Base-by-base conservation (phyloP, 2,113 vertebrate species). In the Corythoichthys intestinalis region DNA sequence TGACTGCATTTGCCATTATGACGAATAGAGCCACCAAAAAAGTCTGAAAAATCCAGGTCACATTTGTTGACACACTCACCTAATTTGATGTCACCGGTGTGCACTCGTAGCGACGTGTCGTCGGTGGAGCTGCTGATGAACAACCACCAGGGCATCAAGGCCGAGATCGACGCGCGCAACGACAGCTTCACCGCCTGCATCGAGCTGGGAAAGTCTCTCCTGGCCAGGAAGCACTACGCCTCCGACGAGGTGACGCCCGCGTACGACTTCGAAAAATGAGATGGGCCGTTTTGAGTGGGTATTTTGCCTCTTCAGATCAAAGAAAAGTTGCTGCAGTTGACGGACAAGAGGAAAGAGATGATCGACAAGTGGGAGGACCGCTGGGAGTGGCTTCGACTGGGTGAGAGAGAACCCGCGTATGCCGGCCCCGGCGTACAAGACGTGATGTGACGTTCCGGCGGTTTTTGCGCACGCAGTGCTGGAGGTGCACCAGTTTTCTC, bases 131-230 rank as follows among this genome's bases (percentile, higher is more conserved):
- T 99, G 35, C 89, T 99, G 69, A 99, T 99, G 97, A 99, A 99
- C 92, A 99, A 98, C 87, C 97, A 99, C 79, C 97, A 99, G 88
- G 97, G 97, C 35, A 98, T 99, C 91, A 99, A 99, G 90, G 97
- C 97, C 2, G 97, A 99, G 92, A 99, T 99, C 2, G 97, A 99
- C 61, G 96, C 97, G 57, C 95, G 97, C 0, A 99, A 99, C 0
- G 97, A 99, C 93, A 99, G 96, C 87, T 99, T 99, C 85, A 99
- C 96, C 0, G 87, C 94, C 76, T 98, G 96, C 87, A 98, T 99
- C 74, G 97, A 99, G 91, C 94, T 99, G 15, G 97, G 97, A 65
- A 99, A 99, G 70, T 93, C 96, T 17, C 93, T 99, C 73, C 89
- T 99, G 93, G 95, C 96, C 39, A 90, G 95, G 73, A 98, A 99